These are phyloP conservation scores for Homarus gammarus DNA, from an alignment of 2,888 invertebrate genomes.

Conservation along the genomic window DNA sequence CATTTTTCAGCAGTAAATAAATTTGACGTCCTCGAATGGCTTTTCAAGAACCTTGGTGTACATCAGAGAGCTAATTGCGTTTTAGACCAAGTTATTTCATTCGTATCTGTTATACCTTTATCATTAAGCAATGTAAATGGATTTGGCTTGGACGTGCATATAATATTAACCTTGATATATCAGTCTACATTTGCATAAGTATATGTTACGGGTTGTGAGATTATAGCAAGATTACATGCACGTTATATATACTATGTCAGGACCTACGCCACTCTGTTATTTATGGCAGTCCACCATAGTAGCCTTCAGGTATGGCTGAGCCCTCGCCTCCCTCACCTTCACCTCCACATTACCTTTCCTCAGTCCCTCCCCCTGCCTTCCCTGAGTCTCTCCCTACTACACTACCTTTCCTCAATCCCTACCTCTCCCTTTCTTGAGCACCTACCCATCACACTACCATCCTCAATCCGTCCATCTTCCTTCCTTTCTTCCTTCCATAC, in stretches of 20 bases:
- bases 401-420: not conserved
- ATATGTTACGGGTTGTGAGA: slow-evolving; percentile 65
- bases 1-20: slow-evolving; percentile 67
- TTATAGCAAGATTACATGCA: slow-evolving; percentile 62
- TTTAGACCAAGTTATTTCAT: slow-evolving; percentile 65
- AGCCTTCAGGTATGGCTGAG: not conserved
- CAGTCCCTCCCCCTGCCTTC: not conserved
- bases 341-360: not conserved
- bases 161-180: slow-evolving; percentile 69
- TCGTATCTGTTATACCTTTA: slow-evolving; percentile 62
- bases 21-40: slow-evolving; percentile 41
- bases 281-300: slow-evolving; percentile 19
- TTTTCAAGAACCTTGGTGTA: slow-evolving; percentile 43
- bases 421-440: not conserved
- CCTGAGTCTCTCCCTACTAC: not conserved
- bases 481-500: too few species aligned
- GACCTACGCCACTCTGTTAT: slow-evolving; percentile 52
- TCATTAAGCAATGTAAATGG: slow-evolving; percentile 71
- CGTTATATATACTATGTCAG: slow-evolving; percentile 60
- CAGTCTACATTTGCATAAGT: slow-evolving; percentile 69
- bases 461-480: too few species aligned
- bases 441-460: too few species aligned
- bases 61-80: slow-evolving; percentile 65
- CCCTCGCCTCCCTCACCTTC: not conserved
- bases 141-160: slow-evolving; percentile 68